These are phyloP conservation scores for Trematocara nigrifrons DNA, from an alignment of 2,113 vertebrate genomes.

Conservation along the genomic window DNA sequence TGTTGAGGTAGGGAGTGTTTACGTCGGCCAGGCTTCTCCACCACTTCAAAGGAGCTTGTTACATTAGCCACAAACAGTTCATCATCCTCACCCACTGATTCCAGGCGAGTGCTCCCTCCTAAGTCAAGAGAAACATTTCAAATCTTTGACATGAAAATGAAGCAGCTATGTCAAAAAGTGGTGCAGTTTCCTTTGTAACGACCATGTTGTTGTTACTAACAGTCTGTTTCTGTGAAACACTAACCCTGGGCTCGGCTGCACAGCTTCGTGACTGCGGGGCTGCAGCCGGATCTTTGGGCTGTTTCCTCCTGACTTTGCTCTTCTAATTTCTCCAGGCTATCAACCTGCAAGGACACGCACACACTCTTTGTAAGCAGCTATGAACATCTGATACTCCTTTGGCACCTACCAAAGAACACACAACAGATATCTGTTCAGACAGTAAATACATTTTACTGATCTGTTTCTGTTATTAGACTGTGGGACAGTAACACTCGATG, in stretches of 20 bases:
- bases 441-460: neutral
- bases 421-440: neutral
- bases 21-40: slow-evolving; percentile 80
- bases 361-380: neutral
- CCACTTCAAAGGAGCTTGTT: slow-evolving; percentile 66
- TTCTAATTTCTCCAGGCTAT: slow-evolving; percentile 74
- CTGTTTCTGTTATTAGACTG: neutral
- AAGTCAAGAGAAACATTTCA: neutral
- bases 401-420: neutral
- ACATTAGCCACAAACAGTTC: slow-evolving; percentile 85
- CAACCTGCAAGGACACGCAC: slow-evolving; percentile 61
- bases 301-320: slow-evolving; percentile 65
- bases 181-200: neutral
- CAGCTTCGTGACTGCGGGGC: slow-evolving; percentile 79
- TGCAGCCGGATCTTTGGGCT: slow-evolving; percentile 73
- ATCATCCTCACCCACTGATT: slow-evolving; percentile 93
- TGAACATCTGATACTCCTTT: neutral
- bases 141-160: neutral
- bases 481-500: neutral
- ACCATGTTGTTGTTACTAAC: neutral
- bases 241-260: slow-evolving; percentile 84
- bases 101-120: slow-evolving; percentile 83
- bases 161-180: neutral
- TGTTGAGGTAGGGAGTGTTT: slow-evolving; percentile 95
- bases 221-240: neutral